Evolutionary conservation across 2,888 invertebrate species (phyloP).

Genomic region (Homarus gammarus): DNA sequence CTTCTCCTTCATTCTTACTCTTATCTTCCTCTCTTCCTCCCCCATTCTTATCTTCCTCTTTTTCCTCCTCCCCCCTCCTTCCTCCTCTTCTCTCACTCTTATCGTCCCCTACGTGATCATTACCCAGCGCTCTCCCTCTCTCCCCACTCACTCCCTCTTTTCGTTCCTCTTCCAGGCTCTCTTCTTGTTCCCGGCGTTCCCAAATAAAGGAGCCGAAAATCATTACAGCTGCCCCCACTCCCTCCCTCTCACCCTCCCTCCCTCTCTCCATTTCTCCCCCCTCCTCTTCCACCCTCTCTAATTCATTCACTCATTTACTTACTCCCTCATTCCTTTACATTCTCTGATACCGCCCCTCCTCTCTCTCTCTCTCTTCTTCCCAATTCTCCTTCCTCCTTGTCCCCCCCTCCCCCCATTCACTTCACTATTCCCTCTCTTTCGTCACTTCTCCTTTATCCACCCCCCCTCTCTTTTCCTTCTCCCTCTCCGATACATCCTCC

Average conservation of each 20-base stretch:
- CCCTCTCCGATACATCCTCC: background rate
- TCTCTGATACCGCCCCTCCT: background rate
- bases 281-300: background rate
- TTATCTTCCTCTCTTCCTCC: background rate
- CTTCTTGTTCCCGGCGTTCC: conserved; percentile 35
- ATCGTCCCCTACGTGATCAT: background rate
- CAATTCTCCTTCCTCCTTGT: background rate
- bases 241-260: no score
- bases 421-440: background rate
- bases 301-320: background rate
- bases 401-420: no score
- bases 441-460: background rate
- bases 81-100: background rate
- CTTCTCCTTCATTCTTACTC: conserved; percentile 13
- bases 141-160: no score
- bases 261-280: no score
- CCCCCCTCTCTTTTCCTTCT: background rate
- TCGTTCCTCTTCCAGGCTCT: conserved; percentile 8
- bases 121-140: background rate
- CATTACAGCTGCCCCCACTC: conserved; percentile 1
- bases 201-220: conserved; percentile 28
- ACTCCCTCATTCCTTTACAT: background rate
- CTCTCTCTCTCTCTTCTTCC: background rate
- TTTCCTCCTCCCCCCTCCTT: background rate
- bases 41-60: background rate